phyloP scores from a whole-genome alignment of 2,113 vertebrate genomes.

The Himantopus leucocephalus region DNA sequence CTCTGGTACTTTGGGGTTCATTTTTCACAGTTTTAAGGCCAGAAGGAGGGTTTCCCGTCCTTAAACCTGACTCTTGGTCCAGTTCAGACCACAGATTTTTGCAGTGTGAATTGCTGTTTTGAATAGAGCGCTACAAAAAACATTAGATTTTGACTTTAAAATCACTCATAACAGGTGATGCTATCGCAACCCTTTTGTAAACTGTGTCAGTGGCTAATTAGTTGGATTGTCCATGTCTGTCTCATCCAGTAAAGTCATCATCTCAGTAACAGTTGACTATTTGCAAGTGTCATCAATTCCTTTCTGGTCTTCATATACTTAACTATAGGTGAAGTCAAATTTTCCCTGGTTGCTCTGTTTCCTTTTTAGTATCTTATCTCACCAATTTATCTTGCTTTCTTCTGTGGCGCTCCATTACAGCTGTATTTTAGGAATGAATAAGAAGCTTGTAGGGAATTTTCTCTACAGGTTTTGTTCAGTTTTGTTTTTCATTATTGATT shows the following conservation, averaged over 20 bases:
- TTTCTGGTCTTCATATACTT: neutral
- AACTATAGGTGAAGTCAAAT: neutral
- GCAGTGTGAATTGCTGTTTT: neutral
- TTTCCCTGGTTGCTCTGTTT: neutral
- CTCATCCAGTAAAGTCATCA: neutral
- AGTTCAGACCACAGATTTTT: neutral
- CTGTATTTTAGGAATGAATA: neutral
- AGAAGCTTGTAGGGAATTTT: neutral
- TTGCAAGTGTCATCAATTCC: neutral
- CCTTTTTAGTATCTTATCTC: neutral
- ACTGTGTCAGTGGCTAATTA: neutral
- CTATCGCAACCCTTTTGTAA: neutral
- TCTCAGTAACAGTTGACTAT: neutral
- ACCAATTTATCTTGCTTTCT: neutral
- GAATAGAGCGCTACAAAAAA: neutral
- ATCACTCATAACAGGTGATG: neutral
- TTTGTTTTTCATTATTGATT: conserved; percentile 14
- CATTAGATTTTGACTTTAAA: neutral
- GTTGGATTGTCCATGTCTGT: neutral
- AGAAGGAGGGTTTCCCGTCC: neutral
- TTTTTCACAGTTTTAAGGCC: neutral
- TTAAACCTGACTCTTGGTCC: neutral
- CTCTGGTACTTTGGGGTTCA: neutral
- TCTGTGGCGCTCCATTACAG: neutral
- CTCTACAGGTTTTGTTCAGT: neutral